Evolutionary conservation across 2,888 invertebrate species (phyloP), one percentile per base, ranked within the genome.

Genomic region (Leptothorax acervorum): DNA sequence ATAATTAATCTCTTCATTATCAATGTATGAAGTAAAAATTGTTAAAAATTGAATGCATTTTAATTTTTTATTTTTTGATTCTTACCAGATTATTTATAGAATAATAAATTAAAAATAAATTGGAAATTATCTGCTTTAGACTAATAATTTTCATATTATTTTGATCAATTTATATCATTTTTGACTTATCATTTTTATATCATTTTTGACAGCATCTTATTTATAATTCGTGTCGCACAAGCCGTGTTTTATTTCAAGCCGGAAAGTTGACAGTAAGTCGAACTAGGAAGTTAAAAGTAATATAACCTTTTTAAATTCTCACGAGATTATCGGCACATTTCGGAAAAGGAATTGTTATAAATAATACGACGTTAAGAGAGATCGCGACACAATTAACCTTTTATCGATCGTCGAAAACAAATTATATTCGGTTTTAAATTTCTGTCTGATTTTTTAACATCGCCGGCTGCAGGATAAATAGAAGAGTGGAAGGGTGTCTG

Each of bases 371-470:
- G 4, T 8, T 35, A 23, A 70, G 15, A 81, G 6, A 81, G 3
- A 71, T 9, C 0, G 45, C 18, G 12, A 35, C 8, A 48, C 0
- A n/a, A n/a, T n/a, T 23, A 70, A 6, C 3, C 5, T 35, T 3
- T 9, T 23, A 15, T 23, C 28, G n/a, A 42, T 70, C 3, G 11
- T 45, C 0, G 28, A 23, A 45, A 12, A 39, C 12, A 28, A 60
- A 79, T 79, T 71, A 70, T 28, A 60, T 62, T n/a, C 8, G 23
- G 12, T 18, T 60, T 70, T 15, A 11, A 31, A 15, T 66, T 79
- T 79, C 4, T 39, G 15, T 18, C 28, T 60, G 60, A 79, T 12
- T 60, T 71, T 71, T 81, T 6, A 18, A 53, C 18, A 60, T 3
- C 15, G 2, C 2, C 35, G 18, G 9, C n/a, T 48, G 23, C 45